Evolutionary conservation across 2,888 invertebrate species (phyloP), one percentile per base, ranked within the genome.

Genomic region (Dione juno): DNA sequence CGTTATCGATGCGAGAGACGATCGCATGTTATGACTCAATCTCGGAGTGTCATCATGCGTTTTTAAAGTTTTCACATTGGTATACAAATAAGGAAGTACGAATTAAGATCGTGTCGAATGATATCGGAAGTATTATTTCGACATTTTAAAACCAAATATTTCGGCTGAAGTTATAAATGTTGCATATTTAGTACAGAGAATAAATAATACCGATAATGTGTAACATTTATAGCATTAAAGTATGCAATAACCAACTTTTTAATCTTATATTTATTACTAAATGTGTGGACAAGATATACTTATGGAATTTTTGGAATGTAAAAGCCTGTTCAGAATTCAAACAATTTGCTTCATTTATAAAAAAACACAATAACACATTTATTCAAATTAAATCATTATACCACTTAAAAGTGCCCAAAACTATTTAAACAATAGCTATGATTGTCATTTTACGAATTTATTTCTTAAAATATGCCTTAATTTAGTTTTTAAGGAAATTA

Each of bases 1-100:
- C 86, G 82, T 76, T 73, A 79, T 75, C 76, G 75, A 81, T 77
- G 77, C 75, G 75, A 86, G 87, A 87, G 88, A 87, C 83, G 79
- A 75, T 81, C 71, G 71, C 72, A 73, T 68, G 28, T 21, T 53
- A 70, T 75, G 86, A 89, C 89, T 95, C 94, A 93, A 94, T 94
- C 94, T 94, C 94, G 94, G 94, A 86, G 87, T 93, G 76, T 94
- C 94, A 95, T 95, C 95, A 95, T 70, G 21, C 16, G 5, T 53
- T 50, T 53, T 48, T 40, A 54, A 50, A 68, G 58, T 71, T 67
- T 73, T 50, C 65, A 66, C 14, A 69, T 66, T 9, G 13, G 28
- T 28, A 59, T 43, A 59, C 58, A 40, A 66, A 69, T 69, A 50
- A 52, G 58, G 65, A 43, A 66, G 58, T 65, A 11, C 9, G 28